Base-by-base conservation (phyloP, 2,113 vertebrate species). In the Prunella himalayana region DNA sequence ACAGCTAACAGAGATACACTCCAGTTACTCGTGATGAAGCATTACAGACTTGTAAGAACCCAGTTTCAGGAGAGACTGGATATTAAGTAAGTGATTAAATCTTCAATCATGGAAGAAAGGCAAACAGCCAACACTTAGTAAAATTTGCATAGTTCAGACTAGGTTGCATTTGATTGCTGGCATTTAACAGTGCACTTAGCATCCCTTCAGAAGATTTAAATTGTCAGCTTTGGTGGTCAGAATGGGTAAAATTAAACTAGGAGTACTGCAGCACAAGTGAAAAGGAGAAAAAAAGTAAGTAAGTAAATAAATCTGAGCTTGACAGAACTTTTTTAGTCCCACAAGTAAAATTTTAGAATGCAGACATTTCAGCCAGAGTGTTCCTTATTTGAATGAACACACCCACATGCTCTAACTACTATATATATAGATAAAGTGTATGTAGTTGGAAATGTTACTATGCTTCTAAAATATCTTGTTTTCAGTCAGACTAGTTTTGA, bases 1-100 rank as follows among this genome's bases (percentile, higher is more conserved):
- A 18, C 54, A 35, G 19, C 37, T 64, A 27, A 16, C 28, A 82
- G 65, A 68, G 53, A 12, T 80, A 33, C 1, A 0, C 27, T 56
- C 7, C 31, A 19, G 54, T 27, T 82, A 65, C 44, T 77, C 13
- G 0, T 27, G 68, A 11, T 89, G 76, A 27, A 5, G 2, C 8
- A 1, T n/a, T 90, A 47, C n/a, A 71, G 88, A 64, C 37, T 87
- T 88, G 2, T 13, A 85, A 85, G 73, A 91, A 75, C 35, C 8
- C 45, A 90, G 44, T 92, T 91, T 91, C 45, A 44, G 47, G 57
- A 49, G 53, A 93, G 56, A 65, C 41, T 39, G 30, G 30, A 16
- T 87, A 30, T 65, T 44, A 71, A 90, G 23, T 75, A 80, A 64
- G 37, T 72, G 63, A 83, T 94, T 96, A 90, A 88, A 86, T 94